Evolutionary conservation across 1,140 invertebrate species (phyloP).

Genomic region (Bombus balteatus): DNA sequence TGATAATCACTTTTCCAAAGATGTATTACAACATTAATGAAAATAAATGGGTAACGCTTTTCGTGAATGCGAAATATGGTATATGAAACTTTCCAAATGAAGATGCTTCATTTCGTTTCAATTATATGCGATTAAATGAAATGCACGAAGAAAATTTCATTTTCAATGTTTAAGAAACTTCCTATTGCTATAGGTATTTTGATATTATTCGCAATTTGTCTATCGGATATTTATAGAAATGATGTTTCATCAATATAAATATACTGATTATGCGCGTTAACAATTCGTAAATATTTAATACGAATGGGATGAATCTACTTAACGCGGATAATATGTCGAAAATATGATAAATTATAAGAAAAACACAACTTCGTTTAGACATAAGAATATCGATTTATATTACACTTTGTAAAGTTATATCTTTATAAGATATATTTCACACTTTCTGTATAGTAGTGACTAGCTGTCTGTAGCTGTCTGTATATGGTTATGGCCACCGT

Average conservation of each 20-base stretch:
- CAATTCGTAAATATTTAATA: not conserved
- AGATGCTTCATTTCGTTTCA: not conserved
- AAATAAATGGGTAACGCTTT: not conserved
- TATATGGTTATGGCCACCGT: constrained; percentile 27
- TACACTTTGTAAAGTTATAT: constrained; percentile 25
- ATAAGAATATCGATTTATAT: constrained; percentile 33
- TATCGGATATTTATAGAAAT: not conserved
- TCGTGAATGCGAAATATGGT: not conserved
- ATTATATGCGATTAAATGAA: not conserved
- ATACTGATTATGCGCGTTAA: constrained; percentile 9
- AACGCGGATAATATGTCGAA: constrained; percentile 29
- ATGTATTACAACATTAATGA: not conserved
- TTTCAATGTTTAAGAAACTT: not conserved
- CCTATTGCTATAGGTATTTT: not conserved
- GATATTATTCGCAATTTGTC: constrained; percentile 6
- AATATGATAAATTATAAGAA: constrained; percentile 20
- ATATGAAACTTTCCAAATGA: not conserved
- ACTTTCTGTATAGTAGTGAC: constrained; percentile 32
- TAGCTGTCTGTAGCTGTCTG: constrained; percentile 52
- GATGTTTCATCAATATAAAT: not conserved
- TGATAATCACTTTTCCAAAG: not conserved
- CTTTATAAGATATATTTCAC: constrained; percentile 27
- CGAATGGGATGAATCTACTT: not conserved
- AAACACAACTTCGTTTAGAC: constrained; percentile 33
- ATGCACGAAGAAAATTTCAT: not conserved